Base-by-base conservation (phyloP, 2,797 vertebrate species). In the Esox lucius region DNA sequence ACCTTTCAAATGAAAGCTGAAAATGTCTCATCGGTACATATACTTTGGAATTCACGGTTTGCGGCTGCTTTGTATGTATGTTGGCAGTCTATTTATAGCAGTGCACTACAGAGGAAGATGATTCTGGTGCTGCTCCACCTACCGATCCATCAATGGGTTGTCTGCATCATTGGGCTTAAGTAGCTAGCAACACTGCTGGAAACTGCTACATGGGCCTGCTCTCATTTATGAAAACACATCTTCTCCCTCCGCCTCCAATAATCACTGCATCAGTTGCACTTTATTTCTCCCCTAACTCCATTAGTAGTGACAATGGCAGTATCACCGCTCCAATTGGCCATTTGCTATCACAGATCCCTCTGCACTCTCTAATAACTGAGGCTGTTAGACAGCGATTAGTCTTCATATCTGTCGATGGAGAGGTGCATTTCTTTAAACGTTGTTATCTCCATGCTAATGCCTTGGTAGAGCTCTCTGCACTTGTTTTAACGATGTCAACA, bases 331-430 rank as follows among this genome's bases (percentile, higher is more conserved):
- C 86, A 81, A 79, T 78, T 76, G 81, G 71, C 78, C 78, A 72
- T 76, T 74, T 66, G 19, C 70, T 81, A 82, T 86, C 83, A 67
- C 75, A 78, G 75, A 80, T 69, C 78, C 80, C 81, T 80, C 81
- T 82, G 80, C 79, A 81, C 80, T 81, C 77, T 84, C 74, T 80
- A 81, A 81, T 82, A 82, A 84, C 83, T 83, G 80, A 81, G 82
- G 84, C 81, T 81, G 76, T 71, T 75, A 70, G 71, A 51, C 73
- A 49, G 46, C 79, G 78, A 84, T 88, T 84, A 79, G 80, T 88
- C 88, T 88, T 85, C 75, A 87, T 88, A 78, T 81, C 78, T 83
- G 85, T 86, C 88, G 73, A 56, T 31, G 71, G 70, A 56, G 74
- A 77, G 75, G 59, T 64, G 66, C 65, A 48, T 77, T 71, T 68